Conservation (phyloP, 1,140 invertebrate species). For the Zaprionus taronus region DNA sequence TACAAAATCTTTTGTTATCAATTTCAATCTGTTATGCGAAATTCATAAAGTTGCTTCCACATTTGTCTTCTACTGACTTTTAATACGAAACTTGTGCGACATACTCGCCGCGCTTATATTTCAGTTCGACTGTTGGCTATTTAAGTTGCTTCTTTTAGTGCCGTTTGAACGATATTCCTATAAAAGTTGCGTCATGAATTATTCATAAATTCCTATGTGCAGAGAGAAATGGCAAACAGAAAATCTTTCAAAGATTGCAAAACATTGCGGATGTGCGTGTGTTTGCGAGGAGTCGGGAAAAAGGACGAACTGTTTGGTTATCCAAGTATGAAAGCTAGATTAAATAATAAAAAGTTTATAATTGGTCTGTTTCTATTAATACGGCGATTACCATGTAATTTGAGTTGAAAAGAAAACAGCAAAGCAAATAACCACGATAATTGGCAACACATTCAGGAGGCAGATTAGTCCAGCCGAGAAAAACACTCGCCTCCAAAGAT, state of each 20-base stretch:
- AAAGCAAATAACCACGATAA: conserved; percentile 41
- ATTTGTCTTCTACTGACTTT: not conserved
- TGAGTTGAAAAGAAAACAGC: conserved; percentile 29
- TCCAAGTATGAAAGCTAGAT: conserved; percentile 50
- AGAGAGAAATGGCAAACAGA: conserved; percentile 48
- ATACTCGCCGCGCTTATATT: conserved; percentile 45
- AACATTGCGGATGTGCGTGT: conserved; percentile 11
- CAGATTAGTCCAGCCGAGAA: conserved; percentile 5
- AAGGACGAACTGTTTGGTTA: conserved; percentile 30
- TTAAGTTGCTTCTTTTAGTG: conserved; percentile 56
- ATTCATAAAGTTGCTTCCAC: not conserved
- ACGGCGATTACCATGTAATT: conserved; percentile 64
- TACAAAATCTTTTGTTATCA: not conserved
- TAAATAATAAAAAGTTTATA: conserved; percentile 72
- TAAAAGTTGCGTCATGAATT: conserved; percentile 69
- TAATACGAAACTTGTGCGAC: conserved; percentile 9
- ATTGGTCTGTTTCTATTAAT: conserved; percentile 64
- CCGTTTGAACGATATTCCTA: conserved; percentile 61
- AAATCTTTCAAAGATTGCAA: conserved; percentile 44
- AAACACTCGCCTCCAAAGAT: not conserved
- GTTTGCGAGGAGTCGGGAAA: not conserved
- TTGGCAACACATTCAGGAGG: conserved; percentile 27
- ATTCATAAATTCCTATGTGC: conserved; percentile 61
- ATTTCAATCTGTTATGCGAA: conserved; percentile 2
- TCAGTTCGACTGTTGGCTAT: conserved; percentile 42